Evolutionary conservation across 2,797 vertebrate species (phyloP).

Genomic region (Apogon hyalosoma): DNA sequence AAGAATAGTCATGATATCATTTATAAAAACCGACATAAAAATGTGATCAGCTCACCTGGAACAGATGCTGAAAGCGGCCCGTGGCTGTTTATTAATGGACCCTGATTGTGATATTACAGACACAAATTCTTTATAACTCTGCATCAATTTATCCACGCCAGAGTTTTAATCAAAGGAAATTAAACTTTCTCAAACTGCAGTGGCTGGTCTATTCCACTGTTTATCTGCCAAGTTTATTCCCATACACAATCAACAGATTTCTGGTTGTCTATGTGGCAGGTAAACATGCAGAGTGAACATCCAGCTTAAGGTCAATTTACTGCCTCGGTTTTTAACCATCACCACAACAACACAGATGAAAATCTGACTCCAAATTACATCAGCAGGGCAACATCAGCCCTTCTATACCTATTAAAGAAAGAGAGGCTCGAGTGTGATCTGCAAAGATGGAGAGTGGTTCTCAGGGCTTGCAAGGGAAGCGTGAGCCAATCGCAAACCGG

Average conservation of each 20-base stretch:
- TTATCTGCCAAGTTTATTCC: conserved; percentile 27
- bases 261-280: conserved; percentile 20
- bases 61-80: conserved; percentile 70
- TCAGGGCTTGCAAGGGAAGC: conserved; percentile 30
- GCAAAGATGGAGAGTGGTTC: conserved; percentile 41
- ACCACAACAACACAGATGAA: conserved; percentile 26
- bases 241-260: conserved; percentile 14
- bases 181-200: conserved; percentile 17
- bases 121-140: conserved; percentile 48
- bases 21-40: conserved; percentile 73
- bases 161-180: conserved; percentile 36
- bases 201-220: conserved; percentile 19
- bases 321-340: conserved; percentile 34
- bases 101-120: conserved; percentile 69
- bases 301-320: conserved; percentile 11
- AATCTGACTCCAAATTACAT: conserved; percentile 26
- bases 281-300: conserved; percentile 22
- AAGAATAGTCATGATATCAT: conserved; percentile 66
- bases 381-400: conserved; percentile 31
- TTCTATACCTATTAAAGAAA: conserved; percentile 32
- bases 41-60: conserved; percentile 70
- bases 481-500: conserved; percentile 59
- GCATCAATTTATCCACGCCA: conserved; percentile 41
- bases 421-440: conserved; percentile 32
- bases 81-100: conserved; percentile 70